Conservation (phyloP, 2,888 invertebrate species). For the Colostygia pectinataria region DNA sequence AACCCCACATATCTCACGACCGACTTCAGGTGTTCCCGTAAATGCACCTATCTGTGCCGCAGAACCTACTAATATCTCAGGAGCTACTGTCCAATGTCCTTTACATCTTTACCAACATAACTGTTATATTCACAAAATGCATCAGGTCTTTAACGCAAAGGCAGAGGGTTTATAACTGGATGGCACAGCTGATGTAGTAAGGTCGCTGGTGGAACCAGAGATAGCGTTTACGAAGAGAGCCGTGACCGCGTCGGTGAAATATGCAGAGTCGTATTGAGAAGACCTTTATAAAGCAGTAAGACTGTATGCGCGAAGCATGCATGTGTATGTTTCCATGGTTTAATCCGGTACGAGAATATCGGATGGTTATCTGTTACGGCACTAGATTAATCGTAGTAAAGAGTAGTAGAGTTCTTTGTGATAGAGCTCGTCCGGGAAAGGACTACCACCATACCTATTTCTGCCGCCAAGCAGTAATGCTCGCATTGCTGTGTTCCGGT, state of each 20-base stretch:
- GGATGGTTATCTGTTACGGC: not conserved
- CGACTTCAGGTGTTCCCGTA: constrained; percentile 55
- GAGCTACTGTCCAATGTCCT: constrained; percentile 66
- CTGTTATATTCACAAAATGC: not conserved
- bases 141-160: constrained; percentile 21
- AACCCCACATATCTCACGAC: constrained; percentile 70
- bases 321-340: constrained; percentile 47
- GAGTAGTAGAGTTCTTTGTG: too few relatives aligned
- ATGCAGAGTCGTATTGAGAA: constrained; percentile 78
- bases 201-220: constrained; percentile 59
- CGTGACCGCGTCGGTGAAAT: constrained; percentile 75
- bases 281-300: constrained; percentile 76
- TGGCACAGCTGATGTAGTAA: constrained; percentile 29
- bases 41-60: constrained; percentile 70
- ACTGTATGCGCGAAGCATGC: constrained; percentile 67
- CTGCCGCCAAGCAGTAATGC: too few relatives aligned
- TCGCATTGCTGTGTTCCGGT: too few relatives aligned
- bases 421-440: too few relatives aligned
- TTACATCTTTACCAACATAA: constrained; percentile 58
- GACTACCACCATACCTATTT: too few relatives aligned
- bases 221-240: constrained; percentile 73
- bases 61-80: constrained; percentile 78
- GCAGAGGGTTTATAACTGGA: constrained; percentile 38
- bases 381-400: too few relatives aligned
- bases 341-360: constrained; percentile 26